phyloP scores from a whole-genome alignment of 2,113 vertebrate species.

The Xiphophorus couchianus region DNA sequence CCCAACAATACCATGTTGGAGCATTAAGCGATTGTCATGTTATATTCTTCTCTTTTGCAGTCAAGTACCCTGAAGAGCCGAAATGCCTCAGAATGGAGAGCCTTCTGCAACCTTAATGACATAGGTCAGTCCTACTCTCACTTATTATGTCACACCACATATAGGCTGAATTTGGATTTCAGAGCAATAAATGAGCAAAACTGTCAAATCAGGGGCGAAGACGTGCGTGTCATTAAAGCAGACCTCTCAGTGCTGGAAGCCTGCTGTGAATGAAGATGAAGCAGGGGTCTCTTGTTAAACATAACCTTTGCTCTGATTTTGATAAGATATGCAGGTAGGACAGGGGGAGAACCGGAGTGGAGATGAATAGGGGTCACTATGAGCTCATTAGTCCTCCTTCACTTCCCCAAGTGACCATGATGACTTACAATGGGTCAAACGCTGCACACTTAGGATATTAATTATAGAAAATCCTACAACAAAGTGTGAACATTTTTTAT shows the following conservation, averaged over 20 bases:
- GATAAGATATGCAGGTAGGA: constrained; percentile 68
- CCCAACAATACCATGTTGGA: background rate
- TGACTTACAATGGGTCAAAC: constrained; percentile 60
- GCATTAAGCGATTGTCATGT: background rate
- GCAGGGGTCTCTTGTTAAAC: constrained; percentile 65
- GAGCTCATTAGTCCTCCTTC: constrained; percentile 71
- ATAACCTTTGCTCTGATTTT: constrained; percentile 72
- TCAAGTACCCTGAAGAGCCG: constrained; percentile 88
- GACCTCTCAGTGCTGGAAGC: constrained; percentile 23
- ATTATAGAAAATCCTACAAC: constrained; percentile 37
- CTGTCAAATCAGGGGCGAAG: constrained; percentile 48
- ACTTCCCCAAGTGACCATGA: constrained; percentile 53
- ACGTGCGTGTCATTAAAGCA: constrained; percentile 8
- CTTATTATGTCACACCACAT: constrained; percentile 1
- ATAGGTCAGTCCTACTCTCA: constrained; percentile 85
- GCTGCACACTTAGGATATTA: constrained; percentile 18
- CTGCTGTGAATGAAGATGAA: constrained; percentile 74
- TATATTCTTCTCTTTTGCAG: constrained; percentile 77
- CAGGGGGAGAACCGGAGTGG: constrained; percentile 32
- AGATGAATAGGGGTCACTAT: constrained; percentile 64
- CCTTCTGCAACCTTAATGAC: constrained; percentile 93
- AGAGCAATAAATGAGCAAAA: constrained; percentile 5
- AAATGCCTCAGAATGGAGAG: constrained; percentile 89
- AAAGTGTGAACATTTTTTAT: constrained; percentile 23
- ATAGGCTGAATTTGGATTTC: constrained; percentile 11